Evolutionary conservation across 2,888 invertebrate species (phyloP).

Genomic region (Dione vanillae): DNA sequence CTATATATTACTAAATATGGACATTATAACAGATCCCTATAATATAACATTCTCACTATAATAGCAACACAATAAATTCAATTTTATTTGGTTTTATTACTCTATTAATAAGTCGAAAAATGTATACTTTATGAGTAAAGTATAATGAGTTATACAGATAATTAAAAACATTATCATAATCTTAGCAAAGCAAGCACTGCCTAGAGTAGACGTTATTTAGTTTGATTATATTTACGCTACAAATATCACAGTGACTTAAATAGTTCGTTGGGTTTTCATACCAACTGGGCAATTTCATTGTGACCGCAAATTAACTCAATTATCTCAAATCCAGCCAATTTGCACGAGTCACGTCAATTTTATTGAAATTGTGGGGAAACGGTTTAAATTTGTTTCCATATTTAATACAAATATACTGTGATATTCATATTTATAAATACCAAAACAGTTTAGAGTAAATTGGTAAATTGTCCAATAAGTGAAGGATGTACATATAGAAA

Average conservation of each 20-base stretch:
- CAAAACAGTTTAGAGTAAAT: neutral
- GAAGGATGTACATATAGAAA: too few relatives aligned
- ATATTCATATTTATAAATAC: neutral
- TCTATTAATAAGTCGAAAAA: too few relatives aligned
- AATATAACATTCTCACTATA: too few relatives aligned
- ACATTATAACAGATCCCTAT: too few relatives aligned
- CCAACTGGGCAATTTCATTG: constrained; percentile 36
- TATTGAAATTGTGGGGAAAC: constrained; percentile 36
- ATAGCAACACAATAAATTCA: too few relatives aligned
- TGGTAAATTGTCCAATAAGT: too few relatives aligned
- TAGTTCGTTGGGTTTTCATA: constrained; percentile 27
- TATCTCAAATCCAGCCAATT: constrained; percentile 41
- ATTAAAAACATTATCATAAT: neutral
- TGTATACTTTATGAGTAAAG: too few relatives aligned
- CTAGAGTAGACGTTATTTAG: too few relatives aligned
- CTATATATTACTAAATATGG: too few relatives aligned
- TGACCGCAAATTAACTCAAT: constrained; percentile 43
- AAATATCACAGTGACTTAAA: constrained; percentile 9
- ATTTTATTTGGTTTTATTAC: too few relatives aligned
- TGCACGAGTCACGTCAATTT: constrained; percentile 39
- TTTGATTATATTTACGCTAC: too few relatives aligned
- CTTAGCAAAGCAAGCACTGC: neutral
- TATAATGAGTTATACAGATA: too few relatives aligned
- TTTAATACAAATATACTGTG: neutral
- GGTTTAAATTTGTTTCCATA: constrained; percentile 27